Percentiles rank a stretch among this genome's conserved stretches.
Conservation (phyloP, 2,888 invertebrate genomes). For the Drosophila paracracens region DNA sequence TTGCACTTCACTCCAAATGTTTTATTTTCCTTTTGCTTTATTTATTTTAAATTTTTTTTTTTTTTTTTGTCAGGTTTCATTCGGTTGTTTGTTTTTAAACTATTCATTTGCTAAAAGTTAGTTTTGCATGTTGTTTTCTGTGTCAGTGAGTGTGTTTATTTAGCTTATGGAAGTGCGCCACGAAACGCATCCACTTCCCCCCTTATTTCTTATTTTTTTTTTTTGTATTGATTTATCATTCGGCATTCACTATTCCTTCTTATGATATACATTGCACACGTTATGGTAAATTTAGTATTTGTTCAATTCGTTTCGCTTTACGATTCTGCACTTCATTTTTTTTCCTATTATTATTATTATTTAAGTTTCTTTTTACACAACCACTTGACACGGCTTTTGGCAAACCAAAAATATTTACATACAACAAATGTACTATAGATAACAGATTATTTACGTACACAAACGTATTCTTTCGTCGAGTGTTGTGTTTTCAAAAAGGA, state of each 20-base stretch:
- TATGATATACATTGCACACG: conserved; percentile 63
- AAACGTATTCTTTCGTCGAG: background rate
- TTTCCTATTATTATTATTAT: conserved; percentile 25
- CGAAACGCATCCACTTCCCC: conserved; percentile 26
- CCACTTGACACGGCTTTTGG: conserved; percentile 66
- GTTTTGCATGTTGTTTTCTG: conserved; percentile 39
- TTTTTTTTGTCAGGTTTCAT: conserved; percentile 26
- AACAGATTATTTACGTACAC: background rate
- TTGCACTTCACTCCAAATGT: conserved; percentile 41
- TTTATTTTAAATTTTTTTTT: conserved; percentile 25
- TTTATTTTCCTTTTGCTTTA: conserved; percentile 17
- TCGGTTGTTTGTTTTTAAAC: conserved; percentile 34
- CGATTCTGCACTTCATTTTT: conserved; percentile 16
- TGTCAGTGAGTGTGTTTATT: conserved; percentile 15
- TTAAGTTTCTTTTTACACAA: conserved; percentile 58
- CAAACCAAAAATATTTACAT: conserved; percentile 50
- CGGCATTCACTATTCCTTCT: conserved; percentile 18
- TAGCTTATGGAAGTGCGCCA: conserved; percentile 33
- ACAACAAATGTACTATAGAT: conserved; percentile 1
- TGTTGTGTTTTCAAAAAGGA: conserved; percentile 3
- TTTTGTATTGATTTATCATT: conserved; percentile 28
- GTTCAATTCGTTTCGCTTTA: conserved; percentile 26
- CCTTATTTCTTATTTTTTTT: conserved; percentile 22
- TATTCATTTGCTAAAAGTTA: conserved; percentile 69
- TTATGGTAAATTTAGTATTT: conserved; percentile 39